Conservation (phyloP, 2,797 vertebrate genomes). For the Protosalanx chinensis region DNA sequence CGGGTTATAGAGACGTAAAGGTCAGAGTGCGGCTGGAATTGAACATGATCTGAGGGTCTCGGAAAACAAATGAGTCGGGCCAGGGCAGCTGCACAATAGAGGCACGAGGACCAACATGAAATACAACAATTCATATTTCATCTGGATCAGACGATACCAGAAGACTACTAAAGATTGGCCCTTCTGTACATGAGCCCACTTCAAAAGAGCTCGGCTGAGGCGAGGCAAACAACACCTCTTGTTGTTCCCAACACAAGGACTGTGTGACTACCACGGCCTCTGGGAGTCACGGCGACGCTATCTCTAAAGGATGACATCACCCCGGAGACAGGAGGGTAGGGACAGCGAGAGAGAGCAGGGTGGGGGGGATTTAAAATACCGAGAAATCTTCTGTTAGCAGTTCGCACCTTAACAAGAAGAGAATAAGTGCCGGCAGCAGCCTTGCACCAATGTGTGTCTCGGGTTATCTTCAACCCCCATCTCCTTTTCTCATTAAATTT, state of each 20-base stretch:
- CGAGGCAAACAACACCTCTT: conserved; percentile 50
- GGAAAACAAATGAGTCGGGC: conserved; percentile 21
- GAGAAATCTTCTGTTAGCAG: neutral
- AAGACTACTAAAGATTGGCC: conserved; percentile 33
- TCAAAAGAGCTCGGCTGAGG: conserved; percentile 64
- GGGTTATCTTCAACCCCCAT: too few species aligned
- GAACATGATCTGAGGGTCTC: conserved; percentile 18
- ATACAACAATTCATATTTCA: conserved; percentile 20
- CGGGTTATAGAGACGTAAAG: conserved; percentile 38
- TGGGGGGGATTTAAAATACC: neutral
- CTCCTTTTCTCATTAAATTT: too few species aligned
- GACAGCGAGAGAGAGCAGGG: neutral
- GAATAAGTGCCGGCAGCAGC: neutral
- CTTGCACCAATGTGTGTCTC: neutral
- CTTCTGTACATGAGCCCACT: conserved; percentile 36
- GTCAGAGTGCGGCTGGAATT: conserved; percentile 34
- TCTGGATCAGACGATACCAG: conserved; percentile 38
- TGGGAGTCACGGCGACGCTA: conserved; percentile 48
- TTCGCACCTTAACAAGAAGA: neutral
- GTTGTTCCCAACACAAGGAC: conserved; percentile 40
- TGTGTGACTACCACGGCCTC: conserved; percentile 45
- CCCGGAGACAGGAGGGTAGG: neutral
- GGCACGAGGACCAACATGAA: conserved; percentile 12
- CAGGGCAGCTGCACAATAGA: neutral
- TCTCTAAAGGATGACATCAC: conserved; percentile 6